These are phyloP conservation scores for Periplaneta americana DNA, from an alignment of 1,140 invertebrate species.

Conservation along the genomic window DNA sequence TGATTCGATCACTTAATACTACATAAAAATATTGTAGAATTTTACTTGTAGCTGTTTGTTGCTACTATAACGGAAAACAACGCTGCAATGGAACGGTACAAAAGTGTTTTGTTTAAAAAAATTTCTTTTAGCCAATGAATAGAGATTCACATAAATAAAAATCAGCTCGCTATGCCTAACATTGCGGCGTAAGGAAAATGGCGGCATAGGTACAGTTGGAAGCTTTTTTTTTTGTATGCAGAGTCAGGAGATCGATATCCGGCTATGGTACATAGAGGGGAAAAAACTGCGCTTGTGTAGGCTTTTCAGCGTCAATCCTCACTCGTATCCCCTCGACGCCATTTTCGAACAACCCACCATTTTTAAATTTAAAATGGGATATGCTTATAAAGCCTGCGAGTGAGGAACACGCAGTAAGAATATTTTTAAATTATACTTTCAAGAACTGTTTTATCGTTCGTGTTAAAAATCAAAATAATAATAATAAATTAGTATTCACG, in stretches of 20 bases:
- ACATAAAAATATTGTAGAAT: not conserved
- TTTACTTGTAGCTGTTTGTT: not conserved
- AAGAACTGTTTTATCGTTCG: too few relatives aligned
- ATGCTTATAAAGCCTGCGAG: too few relatives aligned
- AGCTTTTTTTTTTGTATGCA: not conserved
- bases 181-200: not conserved
- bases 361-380: not conserved
- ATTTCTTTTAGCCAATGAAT: not conserved
- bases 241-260: not conserved
- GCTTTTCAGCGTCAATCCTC: not conserved
- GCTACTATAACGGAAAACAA: not conserved
- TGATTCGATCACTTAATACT: not conserved
- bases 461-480: too few relatives aligned
- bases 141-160: not conserved
- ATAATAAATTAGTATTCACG: too few relatives aligned
- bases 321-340: not conserved
- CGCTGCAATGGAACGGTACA: not conserved
- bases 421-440: too few relatives aligned
- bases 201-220: not conserved
- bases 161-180: not conserved
- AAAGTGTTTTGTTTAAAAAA: not conserved
- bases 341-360: not conserved
- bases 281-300: not conserved
- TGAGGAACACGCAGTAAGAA: too few relatives aligned
- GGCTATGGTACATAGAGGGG: not conserved